phyloP scores from a whole-genome alignment of 1,140 invertebrate genomes.

The Oryzaephilus surinamensis region DNA sequence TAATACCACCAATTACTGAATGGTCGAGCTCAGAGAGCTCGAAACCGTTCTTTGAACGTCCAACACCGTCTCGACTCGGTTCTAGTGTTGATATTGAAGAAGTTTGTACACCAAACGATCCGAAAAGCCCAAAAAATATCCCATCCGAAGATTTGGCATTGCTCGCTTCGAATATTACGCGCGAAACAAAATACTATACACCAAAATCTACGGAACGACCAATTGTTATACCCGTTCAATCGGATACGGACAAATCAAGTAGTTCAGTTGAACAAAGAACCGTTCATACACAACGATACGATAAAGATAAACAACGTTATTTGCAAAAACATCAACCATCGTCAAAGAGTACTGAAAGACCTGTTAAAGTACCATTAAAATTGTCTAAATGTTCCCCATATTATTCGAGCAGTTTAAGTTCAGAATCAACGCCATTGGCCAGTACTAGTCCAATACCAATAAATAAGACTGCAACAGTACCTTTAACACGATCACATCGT shows the following conservation, averaged over 20 bases:
- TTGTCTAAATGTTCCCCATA: constrained; percentile 55
- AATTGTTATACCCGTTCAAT: constrained; percentile 27
- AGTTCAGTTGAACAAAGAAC: constrained; percentile 32
- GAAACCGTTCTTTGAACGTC: constrained; percentile 22
- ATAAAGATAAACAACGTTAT: constrained; percentile 32
- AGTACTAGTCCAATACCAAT: constrained; percentile 25
- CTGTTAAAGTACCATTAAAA: constrained; percentile 43
- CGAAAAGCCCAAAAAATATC: constrained; percentile 29
- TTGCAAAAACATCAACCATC: constrained; percentile 25
- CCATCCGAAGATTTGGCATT: constrained; percentile 28
- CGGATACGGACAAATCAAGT: constrained; percentile 33
- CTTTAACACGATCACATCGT: constrained; percentile 29
- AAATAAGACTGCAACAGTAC: constrained; percentile 34
- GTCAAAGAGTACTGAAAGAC: constrained; percentile 34
- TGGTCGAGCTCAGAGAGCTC: constrained; percentile 32
- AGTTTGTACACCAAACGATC: constrained; percentile 15
- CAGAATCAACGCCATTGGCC: constrained; percentile 50
- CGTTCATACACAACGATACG: constrained; percentile 30
- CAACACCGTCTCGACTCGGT: constrained; percentile 20
- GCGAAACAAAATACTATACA: constrained; percentile 15
- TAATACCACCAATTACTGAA: constrained; percentile 34
- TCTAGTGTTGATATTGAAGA: constrained; percentile 29
- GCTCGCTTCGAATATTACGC: constrained; percentile 8
- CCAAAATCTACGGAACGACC: constrained; percentile 31
- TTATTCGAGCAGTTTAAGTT: constrained; percentile 57